phyloP scores from a whole-genome alignment of 2,797 vertebrate species.

The Pangasius mekongensis region DNA sequence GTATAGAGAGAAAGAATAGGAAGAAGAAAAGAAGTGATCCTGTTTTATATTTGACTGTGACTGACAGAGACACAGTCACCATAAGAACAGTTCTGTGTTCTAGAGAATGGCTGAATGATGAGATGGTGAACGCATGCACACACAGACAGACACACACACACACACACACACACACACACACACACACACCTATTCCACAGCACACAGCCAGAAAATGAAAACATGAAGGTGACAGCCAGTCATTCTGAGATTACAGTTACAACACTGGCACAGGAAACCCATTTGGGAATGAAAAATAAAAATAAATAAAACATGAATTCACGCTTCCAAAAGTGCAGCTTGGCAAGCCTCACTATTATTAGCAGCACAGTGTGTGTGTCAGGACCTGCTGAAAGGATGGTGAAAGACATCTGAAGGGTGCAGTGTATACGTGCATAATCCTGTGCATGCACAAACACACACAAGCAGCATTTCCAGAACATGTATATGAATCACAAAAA shows the following conservation, averaged over 20 bases:
- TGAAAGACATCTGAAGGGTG: conserved; percentile 54
- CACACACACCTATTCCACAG: conserved; percentile 39
- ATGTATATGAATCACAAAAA: background rate
- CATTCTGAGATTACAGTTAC: conserved; percentile 67
- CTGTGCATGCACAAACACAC: conserved; percentile 10
- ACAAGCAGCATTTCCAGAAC: background rate
- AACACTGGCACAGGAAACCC: conserved; percentile 64
- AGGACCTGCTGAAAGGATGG: conserved; percentile 42
- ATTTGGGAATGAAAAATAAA: conserved; percentile 65
- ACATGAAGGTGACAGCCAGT: conserved; percentile 67
- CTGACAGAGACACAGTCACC: conserved; percentile 60
- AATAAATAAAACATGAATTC: conserved; percentile 76
- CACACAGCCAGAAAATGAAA: conserved; percentile 69
- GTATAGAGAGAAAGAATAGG: background rate
- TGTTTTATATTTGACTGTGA: conserved; percentile 48
- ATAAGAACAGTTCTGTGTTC: conserved; percentile 55
- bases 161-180: conserved; percentile 42
- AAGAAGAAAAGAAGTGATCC: conserved; percentile 23
- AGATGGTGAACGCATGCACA: conserved; percentile 48
- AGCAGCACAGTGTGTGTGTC: conserved; percentile 54
- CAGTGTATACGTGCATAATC: conserved; percentile 38
- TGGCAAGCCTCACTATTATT: conserved; percentile 71
- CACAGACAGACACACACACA: conserved; percentile 46
- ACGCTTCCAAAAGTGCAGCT: conserved; percentile 59
- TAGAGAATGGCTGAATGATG: conserved; percentile 58